Evolutionary conservation across 2,888 invertebrate species (phyloP).

Genomic region (Drosophila differens): DNA sequence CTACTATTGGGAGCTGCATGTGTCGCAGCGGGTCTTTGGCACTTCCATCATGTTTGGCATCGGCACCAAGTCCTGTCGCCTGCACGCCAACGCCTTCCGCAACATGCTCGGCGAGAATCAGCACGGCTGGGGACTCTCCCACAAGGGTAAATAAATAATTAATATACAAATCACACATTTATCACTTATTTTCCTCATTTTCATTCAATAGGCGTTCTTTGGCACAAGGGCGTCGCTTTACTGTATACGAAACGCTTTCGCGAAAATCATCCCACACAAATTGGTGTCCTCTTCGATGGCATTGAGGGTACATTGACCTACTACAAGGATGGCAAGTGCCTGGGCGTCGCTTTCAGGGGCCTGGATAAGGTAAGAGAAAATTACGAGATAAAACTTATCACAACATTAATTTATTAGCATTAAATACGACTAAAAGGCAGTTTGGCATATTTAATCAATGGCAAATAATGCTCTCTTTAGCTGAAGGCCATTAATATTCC

Average conservation of each 20-base stretch:
- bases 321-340: constrained; percentile 89
- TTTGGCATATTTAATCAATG: not conserved
- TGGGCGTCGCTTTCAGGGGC: constrained; percentile 90
- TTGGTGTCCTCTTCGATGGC: constrained; percentile 90
- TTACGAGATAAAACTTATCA: not conserved
- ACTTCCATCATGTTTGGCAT: constrained; percentile 91
- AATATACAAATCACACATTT: no score
- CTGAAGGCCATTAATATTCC: not conserved
- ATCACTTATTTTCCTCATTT: not conserved
- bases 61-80: constrained; percentile 87
- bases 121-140: constrained; percentile 90
- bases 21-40: constrained; percentile 89
- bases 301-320: constrained; percentile 89
- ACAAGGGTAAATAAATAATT: constrained; percentile 86
- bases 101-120: constrained; percentile 90
- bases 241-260: constrained; percentile 89
- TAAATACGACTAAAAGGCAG: not conserved
- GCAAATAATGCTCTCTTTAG: not conserved
- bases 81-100: constrained; percentile 89
- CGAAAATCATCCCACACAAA: constrained; percentile 89
- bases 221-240: constrained; percentile 89
- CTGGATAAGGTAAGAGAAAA: constrained; percentile 86
- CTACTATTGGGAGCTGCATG: constrained; percentile 89
- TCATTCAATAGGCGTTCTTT: constrained; percentile 85
- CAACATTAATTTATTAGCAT: not conserved